phyloP scores from a whole-genome alignment of 1,140 invertebrate species.

The Lordiphosa collinella region DNA sequence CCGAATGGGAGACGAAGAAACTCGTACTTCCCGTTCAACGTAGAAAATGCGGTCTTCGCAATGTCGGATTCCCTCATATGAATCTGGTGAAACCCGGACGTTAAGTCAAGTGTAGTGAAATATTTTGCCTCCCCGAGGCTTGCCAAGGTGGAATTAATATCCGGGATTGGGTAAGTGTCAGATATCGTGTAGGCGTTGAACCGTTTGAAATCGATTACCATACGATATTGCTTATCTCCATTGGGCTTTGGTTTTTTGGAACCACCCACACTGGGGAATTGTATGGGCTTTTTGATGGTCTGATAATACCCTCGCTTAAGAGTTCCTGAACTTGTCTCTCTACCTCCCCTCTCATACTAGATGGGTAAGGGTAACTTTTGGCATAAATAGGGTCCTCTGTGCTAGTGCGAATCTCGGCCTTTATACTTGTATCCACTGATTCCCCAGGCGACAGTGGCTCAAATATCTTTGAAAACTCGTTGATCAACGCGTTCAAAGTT shows the following conservation, averaged over 20 bases:
- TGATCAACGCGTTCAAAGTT: neutral
- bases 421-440: neutral
- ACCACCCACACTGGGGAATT: conserved; percentile 6
- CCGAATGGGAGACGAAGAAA: too few relatives aligned
- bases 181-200: conserved; percentile 9
- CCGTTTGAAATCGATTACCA: conserved; percentile 11
- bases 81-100: conserved; percentile 8
- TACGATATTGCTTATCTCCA: conserved; percentile 1
- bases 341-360: neutral
- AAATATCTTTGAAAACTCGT: neutral
- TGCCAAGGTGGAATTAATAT: conserved; percentile 8
- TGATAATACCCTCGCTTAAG: neutral
- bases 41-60: conserved; percentile 6
- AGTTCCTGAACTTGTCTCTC: neutral
- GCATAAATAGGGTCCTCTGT: neutral
- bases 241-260: conserved; percentile 1
- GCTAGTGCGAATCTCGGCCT: neutral
- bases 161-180: conserved; percentile 2
- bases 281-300: neutral
- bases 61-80: conserved; percentile 9
- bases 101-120: conserved; percentile 8
- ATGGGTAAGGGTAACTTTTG: neutral
- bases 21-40: conserved; percentile 2
- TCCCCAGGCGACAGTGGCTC: neutral
- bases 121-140: neutral